Evolutionary conservation across 1,140 invertebrate species (phyloP).

Genomic region (Aleiodes sp.): DNA sequence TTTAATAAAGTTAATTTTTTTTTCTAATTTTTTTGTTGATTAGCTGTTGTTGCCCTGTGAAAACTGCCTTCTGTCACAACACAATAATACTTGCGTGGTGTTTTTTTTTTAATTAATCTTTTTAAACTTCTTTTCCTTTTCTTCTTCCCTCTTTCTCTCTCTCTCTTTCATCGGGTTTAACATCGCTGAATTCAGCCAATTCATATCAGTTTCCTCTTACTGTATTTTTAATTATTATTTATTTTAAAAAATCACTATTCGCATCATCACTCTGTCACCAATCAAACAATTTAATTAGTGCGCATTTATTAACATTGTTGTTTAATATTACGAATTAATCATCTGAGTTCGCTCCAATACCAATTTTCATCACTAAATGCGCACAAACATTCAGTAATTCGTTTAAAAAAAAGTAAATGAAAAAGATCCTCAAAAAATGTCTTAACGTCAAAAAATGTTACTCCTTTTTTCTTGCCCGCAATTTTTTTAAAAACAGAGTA

Average conservation of each 20-base stretch:
- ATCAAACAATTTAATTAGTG: too few species aligned
- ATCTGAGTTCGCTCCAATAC: too few species aligned
- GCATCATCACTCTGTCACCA: conserved; percentile 26
- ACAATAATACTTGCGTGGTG: conserved; percentile 66
- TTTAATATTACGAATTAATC: too few species aligned
- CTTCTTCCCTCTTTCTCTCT: too few species aligned
- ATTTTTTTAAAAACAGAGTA: background rate
- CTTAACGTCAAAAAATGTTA: background rate
- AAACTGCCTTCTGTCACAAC: conserved; percentile 68
- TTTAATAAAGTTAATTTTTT: conserved; percentile 37
- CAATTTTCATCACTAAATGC: too few species aligned
- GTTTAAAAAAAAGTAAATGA: background rate
- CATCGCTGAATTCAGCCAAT: conserved; percentile 54
- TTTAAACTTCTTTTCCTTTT: conserved; percentile 11
- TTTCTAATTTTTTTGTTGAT: conserved; percentile 62
- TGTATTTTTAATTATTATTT: conserved; percentile 31
- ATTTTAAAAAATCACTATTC: conserved; percentile 27
- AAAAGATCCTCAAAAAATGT: background rate
- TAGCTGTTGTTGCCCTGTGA: conserved; percentile 66
- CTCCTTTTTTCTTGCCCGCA: background rate
- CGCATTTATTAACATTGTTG: too few species aligned
- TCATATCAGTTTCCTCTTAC: conserved; percentile 30
- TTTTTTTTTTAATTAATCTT: conserved; percentile 46
- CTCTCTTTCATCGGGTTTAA: too few species aligned
- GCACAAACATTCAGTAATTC: conserved; percentile 11